A percentile compares a stretch with the other conserved stretches of the same genome.
Conservation (phyloP, 2,888 invertebrate genomes). For the Linnaemya vulpina region DNA sequence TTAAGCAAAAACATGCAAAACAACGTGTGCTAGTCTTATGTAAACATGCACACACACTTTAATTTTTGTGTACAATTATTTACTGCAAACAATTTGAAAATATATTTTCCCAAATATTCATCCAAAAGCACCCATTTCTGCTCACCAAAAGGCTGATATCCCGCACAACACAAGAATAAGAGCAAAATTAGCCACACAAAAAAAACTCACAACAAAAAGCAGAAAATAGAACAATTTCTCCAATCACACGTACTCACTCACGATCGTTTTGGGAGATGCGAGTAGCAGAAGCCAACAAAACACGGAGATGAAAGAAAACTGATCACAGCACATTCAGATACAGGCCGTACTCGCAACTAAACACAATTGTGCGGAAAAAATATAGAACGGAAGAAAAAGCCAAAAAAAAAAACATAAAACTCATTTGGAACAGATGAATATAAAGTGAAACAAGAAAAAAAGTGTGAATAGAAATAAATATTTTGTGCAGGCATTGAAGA, state of each 20-base stretch:
- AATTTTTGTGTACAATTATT: neutral
- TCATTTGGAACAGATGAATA: constrained; percentile 25
- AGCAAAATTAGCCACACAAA: neutral
- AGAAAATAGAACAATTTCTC: constrained; percentile 57
- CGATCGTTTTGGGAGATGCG: constrained; percentile 15
- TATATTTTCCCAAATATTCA: constrained; percentile 42
- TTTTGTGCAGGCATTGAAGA: constrained; percentile 31
- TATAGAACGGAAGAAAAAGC: constrained; percentile 60
- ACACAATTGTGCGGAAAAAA: constrained; percentile 65
- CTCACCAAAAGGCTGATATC: constrained; percentile 5
- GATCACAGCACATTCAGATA: constrained; percentile 62
- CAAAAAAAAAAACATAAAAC: neutral
- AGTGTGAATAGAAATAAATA: constrained; percentile 36
- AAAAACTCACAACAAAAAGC: constrained; percentile 4
- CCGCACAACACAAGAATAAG: constrained; percentile 7
- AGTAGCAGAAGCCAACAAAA: neutral
- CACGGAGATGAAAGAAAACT: constrained; percentile 54
- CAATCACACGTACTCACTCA: constrained; percentile 43
- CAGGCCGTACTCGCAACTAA: constrained; percentile 66
- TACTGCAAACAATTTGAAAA: constrained; percentile 10
- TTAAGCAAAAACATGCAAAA: too few species aligned
- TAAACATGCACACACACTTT: too few species aligned
- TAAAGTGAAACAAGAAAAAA: constrained; percentile 50
- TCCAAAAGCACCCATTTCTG: constrained; percentile 1
- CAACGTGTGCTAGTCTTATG: neutral